These are phyloP conservation scores for Nesospiza acunhae DNA, from an alignment of 2,113 vertebrate genomes.

Conservation along the genomic window DNA sequence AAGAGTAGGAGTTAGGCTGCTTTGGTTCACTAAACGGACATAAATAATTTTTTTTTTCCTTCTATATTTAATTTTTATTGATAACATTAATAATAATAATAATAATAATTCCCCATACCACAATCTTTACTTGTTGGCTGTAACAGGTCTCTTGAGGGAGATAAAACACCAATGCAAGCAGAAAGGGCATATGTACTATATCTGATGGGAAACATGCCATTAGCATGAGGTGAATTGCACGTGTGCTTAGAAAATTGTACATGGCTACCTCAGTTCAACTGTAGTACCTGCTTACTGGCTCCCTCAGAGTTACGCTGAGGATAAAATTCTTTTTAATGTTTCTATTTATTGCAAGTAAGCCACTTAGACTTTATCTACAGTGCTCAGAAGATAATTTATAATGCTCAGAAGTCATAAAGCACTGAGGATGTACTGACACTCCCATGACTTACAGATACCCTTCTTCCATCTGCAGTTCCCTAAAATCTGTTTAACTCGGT, in stretches of 20 bases:
- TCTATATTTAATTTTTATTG: background rate
- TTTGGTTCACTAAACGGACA: background rate
- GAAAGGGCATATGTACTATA: background rate
- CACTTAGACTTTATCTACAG: background rate
- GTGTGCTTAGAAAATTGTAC: background rate
- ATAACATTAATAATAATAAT: background rate
- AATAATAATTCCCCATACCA: background rate
- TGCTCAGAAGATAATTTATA: background rate
- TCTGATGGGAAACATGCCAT: background rate
- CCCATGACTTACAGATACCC: background rate
- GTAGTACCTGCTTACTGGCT: background rate
- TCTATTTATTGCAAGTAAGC: background rate
- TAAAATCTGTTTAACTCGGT: background rate
- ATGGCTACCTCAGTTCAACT: background rate
- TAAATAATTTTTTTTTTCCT: background rate
- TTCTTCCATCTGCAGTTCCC: background rate
- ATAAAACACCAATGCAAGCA: background rate
- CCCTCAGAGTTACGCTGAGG: background rate
- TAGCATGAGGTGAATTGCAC: background rate
- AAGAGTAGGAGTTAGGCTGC: background rate
- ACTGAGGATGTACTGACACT: background rate
- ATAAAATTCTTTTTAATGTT: background rate
- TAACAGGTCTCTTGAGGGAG: background rate
- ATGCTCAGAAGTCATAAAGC: background rate
- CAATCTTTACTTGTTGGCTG: background rate